A percentile compares a stretch with the other conserved stretches of the same genome.
Evolutionary conservation across 2,113 vertebrate genomes (phyloP).

Genomic region (Sturnira hondurensis): DNA sequence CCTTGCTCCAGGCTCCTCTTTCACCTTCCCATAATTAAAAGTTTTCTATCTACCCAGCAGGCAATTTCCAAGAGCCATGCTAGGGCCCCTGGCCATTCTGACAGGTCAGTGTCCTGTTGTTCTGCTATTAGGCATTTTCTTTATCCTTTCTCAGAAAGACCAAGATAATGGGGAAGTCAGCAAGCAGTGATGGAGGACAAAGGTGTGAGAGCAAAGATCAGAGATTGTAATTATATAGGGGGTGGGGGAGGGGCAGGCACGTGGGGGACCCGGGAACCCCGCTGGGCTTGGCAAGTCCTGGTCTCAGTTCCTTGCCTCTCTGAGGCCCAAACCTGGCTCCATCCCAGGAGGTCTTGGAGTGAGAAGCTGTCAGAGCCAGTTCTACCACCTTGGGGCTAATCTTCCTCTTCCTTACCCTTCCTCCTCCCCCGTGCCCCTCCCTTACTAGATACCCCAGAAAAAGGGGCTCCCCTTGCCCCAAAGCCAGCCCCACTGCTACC

Average conservation of each 20-base stretch:
- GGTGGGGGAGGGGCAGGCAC: not conserved
- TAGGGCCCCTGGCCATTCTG: not conserved
- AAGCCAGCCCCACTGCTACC: not conserved
- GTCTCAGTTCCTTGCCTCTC: constrained; percentile 3
- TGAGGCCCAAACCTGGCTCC: constrained; percentile 38
- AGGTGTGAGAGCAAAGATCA: constrained; percentile 49
- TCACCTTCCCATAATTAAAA: not conserved
- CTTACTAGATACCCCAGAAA: not conserved
- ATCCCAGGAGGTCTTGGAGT: constrained; percentile 45
- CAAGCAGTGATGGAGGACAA: not conserved
- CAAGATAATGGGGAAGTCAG: not conserved
- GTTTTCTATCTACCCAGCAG: not conserved
- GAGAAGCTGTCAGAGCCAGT: constrained; percentile 67
- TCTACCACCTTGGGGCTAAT: constrained; percentile 65
- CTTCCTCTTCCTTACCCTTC: constrained; percentile 60
- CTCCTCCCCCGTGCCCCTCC: not conserved
- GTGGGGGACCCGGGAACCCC: not conserved
- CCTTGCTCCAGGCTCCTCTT: not conserved
- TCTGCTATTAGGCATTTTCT: not conserved
- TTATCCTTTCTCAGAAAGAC: constrained; percentile 22
- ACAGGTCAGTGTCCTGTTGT: not conserved
- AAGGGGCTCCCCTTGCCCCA: not conserved
- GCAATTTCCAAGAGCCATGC: not conserved
- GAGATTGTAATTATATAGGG: not conserved
- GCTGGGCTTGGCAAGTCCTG: not conserved